Evolutionary conservation across 2,797 vertebrate species (phyloP).

Genomic region (Crocodylus rhombifer): DNA sequence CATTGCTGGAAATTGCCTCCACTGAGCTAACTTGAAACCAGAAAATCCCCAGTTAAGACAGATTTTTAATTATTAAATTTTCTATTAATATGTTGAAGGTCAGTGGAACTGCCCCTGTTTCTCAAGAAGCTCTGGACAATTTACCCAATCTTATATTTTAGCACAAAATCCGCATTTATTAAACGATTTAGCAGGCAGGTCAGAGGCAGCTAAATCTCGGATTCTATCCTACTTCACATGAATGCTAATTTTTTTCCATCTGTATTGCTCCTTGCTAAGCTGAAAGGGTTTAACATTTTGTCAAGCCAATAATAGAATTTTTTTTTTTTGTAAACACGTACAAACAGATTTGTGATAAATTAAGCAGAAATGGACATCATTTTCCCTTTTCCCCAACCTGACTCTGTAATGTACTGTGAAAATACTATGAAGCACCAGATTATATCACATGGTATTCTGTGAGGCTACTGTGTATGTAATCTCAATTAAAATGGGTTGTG

Average conservation of each 20-base stretch:
- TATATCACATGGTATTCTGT: background rate
- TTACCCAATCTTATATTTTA: slow-evolving; percentile 63
- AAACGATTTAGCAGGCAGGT: slow-evolving; percentile 65
- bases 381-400: slow-evolving; percentile 4
- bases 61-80: slow-evolving; percentile 68
- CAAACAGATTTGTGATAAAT: slow-evolving; percentile 42
- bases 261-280: slow-evolving; percentile 35
- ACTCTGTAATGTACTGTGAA: slow-evolving; percentile 30
- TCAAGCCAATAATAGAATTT: slow-evolving; percentile 40
- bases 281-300: slow-evolving; percentile 44
- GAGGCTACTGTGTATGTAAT: background rate
- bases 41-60: slow-evolving; percentile 46
- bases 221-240: slow-evolving; percentile 38
- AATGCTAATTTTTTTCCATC: slow-evolving; percentile 42
- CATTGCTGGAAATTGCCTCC: background rate
- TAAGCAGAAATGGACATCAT: slow-evolving; percentile 33
- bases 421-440: slow-evolving; percentile 22
- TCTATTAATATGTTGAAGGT: slow-evolving; percentile 60
- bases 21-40: slow-evolving; percentile 31
- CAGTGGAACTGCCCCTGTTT: slow-evolving; percentile 51
- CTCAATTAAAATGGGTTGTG: slow-evolving; percentile 17
- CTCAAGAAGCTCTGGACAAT: slow-evolving; percentile 54
- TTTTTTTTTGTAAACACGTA: slow-evolving; percentile 7
- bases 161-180: slow-evolving; percentile 70
- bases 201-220: slow-evolving; percentile 41